phyloP scores from a whole-genome alignment of 2,113 vertebrate genomes.

The Nycticorax nycticorax region DNA sequence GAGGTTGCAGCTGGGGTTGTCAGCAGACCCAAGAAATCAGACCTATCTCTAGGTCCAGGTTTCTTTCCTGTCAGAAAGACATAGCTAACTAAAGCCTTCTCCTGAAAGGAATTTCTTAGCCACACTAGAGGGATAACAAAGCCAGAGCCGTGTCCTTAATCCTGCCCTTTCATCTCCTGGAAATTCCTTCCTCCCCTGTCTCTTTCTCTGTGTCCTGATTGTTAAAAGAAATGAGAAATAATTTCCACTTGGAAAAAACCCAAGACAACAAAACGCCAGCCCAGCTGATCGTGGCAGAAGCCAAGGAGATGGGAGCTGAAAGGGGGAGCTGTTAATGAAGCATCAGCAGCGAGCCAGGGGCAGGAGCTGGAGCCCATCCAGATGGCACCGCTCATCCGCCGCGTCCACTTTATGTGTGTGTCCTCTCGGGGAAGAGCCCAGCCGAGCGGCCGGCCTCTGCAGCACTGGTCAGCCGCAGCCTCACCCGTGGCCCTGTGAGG shows the following conservation, averaged over 20 bases:
- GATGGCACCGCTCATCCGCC: not conserved
- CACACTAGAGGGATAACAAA: slow-evolving; percentile 28
- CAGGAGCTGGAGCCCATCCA: slow-evolving; percentile 37
- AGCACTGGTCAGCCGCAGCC: not conserved
- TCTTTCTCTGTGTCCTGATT: slow-evolving; percentile 16
- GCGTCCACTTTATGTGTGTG: not conserved
- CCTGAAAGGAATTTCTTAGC: slow-evolving; percentile 54
- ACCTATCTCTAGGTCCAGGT: not conserved
- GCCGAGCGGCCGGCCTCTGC: accelerated
- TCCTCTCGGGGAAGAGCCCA: not conserved
- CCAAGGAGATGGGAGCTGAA: not conserved
- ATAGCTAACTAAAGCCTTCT: slow-evolving; percentile 54
- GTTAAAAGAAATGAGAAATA: slow-evolving; percentile 57
- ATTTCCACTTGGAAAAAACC: slow-evolving; percentile 61
- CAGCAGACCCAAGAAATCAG: not conserved
- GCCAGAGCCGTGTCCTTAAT: slow-evolving; percentile 11
- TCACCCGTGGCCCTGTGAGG: accelerated
- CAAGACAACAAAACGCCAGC: slow-evolving; percentile 35
- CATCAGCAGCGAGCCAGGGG: slow-evolving; percentile 25
- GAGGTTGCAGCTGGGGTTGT: not conserved
- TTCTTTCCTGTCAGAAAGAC: not conserved
- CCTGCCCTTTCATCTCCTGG: slow-evolving; percentile 51
- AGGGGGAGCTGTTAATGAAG: slow-evolving; percentile 47
- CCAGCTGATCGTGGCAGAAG: slow-evolving; percentile 25
- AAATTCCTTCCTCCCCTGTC: slow-evolving; percentile 37